These are phyloP conservation scores for Percina caprodes DNA, from an alignment of 2,113 vertebrate genomes.

Conservation along the genomic window DNA sequence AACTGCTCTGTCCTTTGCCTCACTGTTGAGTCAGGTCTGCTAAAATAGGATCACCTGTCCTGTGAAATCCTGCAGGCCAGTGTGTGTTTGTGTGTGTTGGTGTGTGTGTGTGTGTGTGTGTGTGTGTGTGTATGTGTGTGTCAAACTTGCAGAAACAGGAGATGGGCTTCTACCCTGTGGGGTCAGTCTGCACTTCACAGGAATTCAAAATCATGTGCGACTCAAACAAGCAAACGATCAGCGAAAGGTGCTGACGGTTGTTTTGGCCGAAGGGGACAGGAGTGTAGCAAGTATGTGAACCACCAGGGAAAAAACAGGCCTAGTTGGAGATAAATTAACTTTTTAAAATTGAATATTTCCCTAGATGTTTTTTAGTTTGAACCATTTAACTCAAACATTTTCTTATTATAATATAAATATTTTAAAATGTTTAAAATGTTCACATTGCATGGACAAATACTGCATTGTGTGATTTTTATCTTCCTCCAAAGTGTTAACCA, in stretches of 20 bases:
- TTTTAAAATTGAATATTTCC: conserved; percentile 45
- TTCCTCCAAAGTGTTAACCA: neutral
- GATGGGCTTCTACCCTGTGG: conserved; percentile 69
- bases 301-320: conserved; percentile 14
- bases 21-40: conserved; percentile 49
- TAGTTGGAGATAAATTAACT: conserved; percentile 41
- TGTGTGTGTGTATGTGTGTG: conserved; percentile 27
- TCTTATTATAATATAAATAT: neutral
- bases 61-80: conserved; percentile 56
- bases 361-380: conserved; percentile 31
- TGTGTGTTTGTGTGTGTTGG: conserved; percentile 9
- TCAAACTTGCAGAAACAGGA: conserved; percentile 66
- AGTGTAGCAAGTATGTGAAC: conserved; percentile 66
- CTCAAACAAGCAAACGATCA: conserved; percentile 66
- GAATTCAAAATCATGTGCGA: conserved; percentile 70
- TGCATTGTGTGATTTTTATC: neutral
- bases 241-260: conserved; percentile 51
- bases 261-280: conserved; percentile 75
- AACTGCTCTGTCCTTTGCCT: conserved; percentile 16
- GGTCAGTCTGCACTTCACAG: conserved; percentile 68
- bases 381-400: neutral
- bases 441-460: neutral
- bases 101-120: conserved; percentile 8
- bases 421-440: neutral
- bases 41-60: conserved; percentile 66